Evolutionary conservation across 2,797 vertebrate genomes (phyloP), one percentile per base, ranked within the genome.

Genomic region (Psittacula derbiana): DNA sequence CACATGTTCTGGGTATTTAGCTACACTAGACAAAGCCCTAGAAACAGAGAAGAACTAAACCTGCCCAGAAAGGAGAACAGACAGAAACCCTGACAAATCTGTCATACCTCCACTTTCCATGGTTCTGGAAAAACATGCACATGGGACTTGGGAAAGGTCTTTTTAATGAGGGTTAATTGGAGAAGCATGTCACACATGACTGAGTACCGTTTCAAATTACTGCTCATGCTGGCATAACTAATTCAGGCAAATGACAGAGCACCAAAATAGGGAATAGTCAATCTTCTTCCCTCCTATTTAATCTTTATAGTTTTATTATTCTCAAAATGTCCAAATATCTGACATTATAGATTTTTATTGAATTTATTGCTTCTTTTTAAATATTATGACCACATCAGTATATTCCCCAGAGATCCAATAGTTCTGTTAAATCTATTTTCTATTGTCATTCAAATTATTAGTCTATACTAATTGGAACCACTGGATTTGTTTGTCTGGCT

Each of bases 101-200:
- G 11, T 83, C 57, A 60, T 80, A 57, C 12, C 72, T 89, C 64
- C 75, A 0, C 65, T 85, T 90, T 80, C 78, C 85, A 38, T 33
- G 43, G 40, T 44, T 87, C 55, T 67, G 67, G 62, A 40, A 86
- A 90, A 88, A 91, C 53, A 78, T 40, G n/a, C 80, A 90, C 33
- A n/a, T 52, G 60, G 74, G 86, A 94, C 89, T 85, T 86, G 50
- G 69, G 75, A 85, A 91, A 95, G 88, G 84, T 92, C 90, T 96
- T 96, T 95, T 97, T 96, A 96, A 92, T 92, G 88, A 96, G 92
- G 89, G 88, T 95, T 97, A 95, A 96, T 94, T 86, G 81, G 70
- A 93, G 85, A 91, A 91, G 60, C 92, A 91, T 90, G 92, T 92
- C 87, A 94, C 91, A 95, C 86, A 91, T 94, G 84, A 81, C 90